Evolutionary conservation across 53 echinoderm and acorn worm species (phyloP), one percentile per base, ranked within the genome.

Genomic region (Zoroaster sp.): DNA sequence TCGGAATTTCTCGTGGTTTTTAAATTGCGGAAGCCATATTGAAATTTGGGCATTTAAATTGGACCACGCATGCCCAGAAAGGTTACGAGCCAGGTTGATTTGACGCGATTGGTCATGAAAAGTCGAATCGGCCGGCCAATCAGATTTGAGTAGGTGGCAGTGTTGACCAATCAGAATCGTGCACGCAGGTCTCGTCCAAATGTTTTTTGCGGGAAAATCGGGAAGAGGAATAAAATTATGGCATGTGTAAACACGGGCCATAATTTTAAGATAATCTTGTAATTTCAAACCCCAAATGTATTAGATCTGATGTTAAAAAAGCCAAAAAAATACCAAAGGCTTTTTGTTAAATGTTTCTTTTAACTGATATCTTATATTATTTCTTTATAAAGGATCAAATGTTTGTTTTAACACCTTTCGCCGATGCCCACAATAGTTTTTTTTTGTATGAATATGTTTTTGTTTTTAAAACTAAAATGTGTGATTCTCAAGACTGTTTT

Each of bases 41-140:
- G 88, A 68, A 77, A 77, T 88, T 77, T 67, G 88, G 88, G 88
- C 88, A 87, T 88, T 88, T 88, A 88, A 88, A 88, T 88, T 88
- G 88, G 55, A 74, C 88, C 67, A 69, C 88, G 88, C 88, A 88
- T 88, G 88, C 77, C 44, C 88, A 79, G 79, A 79, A 79, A 79
- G 79, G 79, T 79, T 79, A 79, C 37, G 25, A 63, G 63, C 25
- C 79, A 39, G 55, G 79, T 79, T 59, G 55, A 79, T 59, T 63
- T 63, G 55, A 79, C 79, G 79, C 79, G 54, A 79, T 79, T 79
- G 79, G 79, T 79, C 79, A 55, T 79, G 79, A 54, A 54, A 79
- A 79, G 79, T 79, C 79, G 79, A 79, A 79, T 37, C 79, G n/a
- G 40, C 28, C 36, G 41, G 11, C 79, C 79, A 79, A 79, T 79